Conservation (phyloP, 2,113 vertebrate species). For the Malurus melanocephalus region DNA sequence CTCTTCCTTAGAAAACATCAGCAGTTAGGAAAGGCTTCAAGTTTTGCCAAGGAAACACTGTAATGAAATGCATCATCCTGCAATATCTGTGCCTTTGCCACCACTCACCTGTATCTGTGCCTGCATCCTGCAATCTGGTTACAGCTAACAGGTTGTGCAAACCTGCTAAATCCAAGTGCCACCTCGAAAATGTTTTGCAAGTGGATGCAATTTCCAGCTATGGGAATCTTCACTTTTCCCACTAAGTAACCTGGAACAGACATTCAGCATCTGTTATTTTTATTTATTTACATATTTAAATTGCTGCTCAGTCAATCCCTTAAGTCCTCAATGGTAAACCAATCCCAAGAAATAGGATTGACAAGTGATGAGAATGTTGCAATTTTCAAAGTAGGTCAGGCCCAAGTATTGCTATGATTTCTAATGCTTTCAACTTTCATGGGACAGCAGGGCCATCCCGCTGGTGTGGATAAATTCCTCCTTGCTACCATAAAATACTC, state of each 20-base stretch:
- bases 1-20: neutral
- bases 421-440: neutral
- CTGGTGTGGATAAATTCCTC: neutral
- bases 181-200: neutral
- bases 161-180: neutral
- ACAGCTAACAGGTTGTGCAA: neutral
- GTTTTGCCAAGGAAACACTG: neutral
- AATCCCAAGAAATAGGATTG: neutral
- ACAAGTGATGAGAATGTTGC: rapidly evolving
- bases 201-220: neutral
- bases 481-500: neutral
- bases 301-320: neutral
- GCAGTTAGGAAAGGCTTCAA: neutral
- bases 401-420: neutral
- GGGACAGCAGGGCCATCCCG: rapidly evolving
- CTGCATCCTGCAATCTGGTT: rapidly evolving
- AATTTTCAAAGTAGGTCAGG: neutral
- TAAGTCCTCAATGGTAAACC: neutral
- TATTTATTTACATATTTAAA: neutral
- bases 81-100: neutral
- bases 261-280: neutral
- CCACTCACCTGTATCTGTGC: neutral
- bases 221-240: neutral
- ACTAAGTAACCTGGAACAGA: neutral
- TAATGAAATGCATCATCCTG: neutral